These are phyloP conservation scores for Sardinella longiceps DNA, from an alignment of 2,797 vertebrate species.

Conservation along the genomic window DNA sequence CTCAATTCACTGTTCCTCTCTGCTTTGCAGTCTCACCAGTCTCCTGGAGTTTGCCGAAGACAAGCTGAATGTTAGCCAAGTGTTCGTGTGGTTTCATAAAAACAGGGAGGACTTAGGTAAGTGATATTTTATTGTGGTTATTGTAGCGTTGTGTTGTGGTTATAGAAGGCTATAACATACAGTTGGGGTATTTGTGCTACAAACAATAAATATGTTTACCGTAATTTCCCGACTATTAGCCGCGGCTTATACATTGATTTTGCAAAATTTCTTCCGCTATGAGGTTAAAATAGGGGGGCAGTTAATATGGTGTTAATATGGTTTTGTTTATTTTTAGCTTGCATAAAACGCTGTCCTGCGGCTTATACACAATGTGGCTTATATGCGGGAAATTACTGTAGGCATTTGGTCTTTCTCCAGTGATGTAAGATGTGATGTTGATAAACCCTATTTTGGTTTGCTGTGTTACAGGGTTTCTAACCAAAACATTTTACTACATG, in stretches of 20 bases:
- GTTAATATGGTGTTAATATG: no score
- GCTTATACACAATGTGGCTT: no score
- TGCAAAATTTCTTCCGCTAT: no score
- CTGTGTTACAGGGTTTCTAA: constrained; percentile 77
- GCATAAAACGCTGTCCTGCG: no score
- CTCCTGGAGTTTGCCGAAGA: constrained; percentile 95
- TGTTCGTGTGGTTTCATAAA: constrained; percentile 97
- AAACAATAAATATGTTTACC: background rate
- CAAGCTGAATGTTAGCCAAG: constrained; percentile 91
- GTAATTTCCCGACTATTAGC: no score
- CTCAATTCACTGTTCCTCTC: background rate
- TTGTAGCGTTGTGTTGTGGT: background rate
- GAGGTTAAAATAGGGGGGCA: no score
- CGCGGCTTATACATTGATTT: no score
- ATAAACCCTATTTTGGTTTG: background rate
- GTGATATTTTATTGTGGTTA: background rate
- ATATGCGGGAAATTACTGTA: no score
- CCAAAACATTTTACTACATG: constrained; percentile 93
- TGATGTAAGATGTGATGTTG: background rate
- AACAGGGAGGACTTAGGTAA: constrained; percentile 83
- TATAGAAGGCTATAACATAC: background rate
- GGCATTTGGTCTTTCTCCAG: background rate
- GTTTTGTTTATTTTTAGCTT: no score
- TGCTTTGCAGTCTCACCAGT: constrained; percentile 84
- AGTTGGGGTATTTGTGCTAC: background rate